Percentiles rank a stretch among this genome's conserved stretches.
These are phyloP conservation scores for Agraylea sexmaculata DNA, from an alignment of 1,140 invertebrate genomes.

Conservation along the genomic window DNA sequence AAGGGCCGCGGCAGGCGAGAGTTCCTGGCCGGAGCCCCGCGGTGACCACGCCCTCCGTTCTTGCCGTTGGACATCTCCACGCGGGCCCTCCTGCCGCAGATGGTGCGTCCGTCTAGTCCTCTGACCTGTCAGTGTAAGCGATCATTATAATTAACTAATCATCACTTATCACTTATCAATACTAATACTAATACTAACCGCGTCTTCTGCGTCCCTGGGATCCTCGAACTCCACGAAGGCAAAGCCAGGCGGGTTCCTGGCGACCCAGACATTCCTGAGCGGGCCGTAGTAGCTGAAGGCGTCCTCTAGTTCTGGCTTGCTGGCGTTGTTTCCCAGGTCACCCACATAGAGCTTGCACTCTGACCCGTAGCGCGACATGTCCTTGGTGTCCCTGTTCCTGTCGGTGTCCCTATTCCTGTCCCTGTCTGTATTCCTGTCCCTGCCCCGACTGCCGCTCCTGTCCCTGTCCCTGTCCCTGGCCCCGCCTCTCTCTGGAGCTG, in stretches of 20 bases:
- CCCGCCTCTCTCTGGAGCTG: no score
- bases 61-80: slow-evolving; percentile 87
- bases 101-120: slow-evolving; percentile 58
- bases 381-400: no score
- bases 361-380: slow-evolving; percentile 65
- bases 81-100: slow-evolving; percentile 80
- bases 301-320: slow-evolving; percentile 83
- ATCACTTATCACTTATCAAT: slow-evolving; percentile 37
- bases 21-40: slow-evolving; percentile 38
- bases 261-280: slow-evolving; percentile 89
- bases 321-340: slow-evolving; percentile 79
- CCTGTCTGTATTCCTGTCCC: no score
- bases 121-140: slow-evolving; percentile 27
- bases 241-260: slow-evolving; percentile 84
- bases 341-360: slow-evolving; percentile 97
- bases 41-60: slow-evolving; percentile 51
- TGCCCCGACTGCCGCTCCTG: no score
- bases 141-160: background rate
- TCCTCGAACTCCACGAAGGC: slow-evolving; percentile 95
- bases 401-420: no score
- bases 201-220: slow-evolving; percentile 82
- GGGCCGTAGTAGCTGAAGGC: slow-evolving; percentile 92
- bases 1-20: slow-evolving; percentile 49
- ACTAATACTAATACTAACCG: slow-evolving; percentile 59
- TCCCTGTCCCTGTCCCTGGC: no score